These are phyloP conservation scores for Tetragonula clypearis DNA, from an alignment of 1,140 invertebrate genomes.

Conservation along the genomic window DNA sequence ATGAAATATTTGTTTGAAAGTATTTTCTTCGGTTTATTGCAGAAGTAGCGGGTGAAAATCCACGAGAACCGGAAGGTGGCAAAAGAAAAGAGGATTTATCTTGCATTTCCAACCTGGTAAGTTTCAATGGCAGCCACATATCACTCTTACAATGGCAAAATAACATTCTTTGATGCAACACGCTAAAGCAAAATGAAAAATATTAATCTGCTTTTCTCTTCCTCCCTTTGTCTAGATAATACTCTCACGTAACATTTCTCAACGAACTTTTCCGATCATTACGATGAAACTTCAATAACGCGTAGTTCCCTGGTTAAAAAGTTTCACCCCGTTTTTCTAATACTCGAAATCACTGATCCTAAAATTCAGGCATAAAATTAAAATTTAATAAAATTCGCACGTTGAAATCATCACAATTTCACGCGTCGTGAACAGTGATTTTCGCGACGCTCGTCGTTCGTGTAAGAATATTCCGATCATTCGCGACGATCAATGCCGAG, in stretches of 20 bases:
- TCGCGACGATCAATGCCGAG: no score
- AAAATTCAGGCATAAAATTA: no score
- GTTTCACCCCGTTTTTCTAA: no score
- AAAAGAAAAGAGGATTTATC: not conserved
- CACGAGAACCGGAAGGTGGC: not conserved
- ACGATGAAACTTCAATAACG: no score
- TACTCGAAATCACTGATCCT: no score
- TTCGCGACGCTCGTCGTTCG: no score
- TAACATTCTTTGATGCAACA: not conserved
- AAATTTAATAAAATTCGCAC: no score
- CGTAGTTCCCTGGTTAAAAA: no score
- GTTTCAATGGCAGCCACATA: not conserved
- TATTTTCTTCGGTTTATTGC: not conserved
- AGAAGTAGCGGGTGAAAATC: not conserved
- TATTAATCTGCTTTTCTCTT: not conserved
- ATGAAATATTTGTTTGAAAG: not conserved
- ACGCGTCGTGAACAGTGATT: no score
- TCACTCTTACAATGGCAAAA: not conserved
- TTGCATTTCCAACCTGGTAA: conserved; percentile 13
- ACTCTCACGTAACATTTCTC: not conserved
- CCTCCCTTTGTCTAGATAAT: not conserved
- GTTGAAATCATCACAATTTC: no score
- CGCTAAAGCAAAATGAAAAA: not conserved
- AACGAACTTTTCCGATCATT: not conserved
- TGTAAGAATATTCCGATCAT: no score